Conservation (phyloP, 2,888 invertebrate species). For the Strigamia crassipes region DNA sequence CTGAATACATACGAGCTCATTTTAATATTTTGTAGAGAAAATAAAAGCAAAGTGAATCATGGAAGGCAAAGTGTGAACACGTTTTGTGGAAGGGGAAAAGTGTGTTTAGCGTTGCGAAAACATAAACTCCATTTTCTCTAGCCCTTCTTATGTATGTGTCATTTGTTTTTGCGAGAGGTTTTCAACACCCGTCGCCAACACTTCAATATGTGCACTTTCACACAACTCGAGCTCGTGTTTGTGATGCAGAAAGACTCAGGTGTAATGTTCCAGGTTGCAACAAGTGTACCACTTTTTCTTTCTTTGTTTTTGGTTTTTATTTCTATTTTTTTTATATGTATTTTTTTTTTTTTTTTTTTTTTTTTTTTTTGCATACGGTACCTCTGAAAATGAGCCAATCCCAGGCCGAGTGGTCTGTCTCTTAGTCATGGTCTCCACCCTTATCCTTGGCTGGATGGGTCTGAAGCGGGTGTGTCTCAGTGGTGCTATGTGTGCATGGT, state of each 20-base stretch:
- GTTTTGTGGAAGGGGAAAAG: neutral
- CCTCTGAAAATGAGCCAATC: conserved; percentile 30
- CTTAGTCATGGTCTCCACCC: conserved; percentile 24
- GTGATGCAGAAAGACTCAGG: conserved; percentile 36
- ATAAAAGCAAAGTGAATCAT: conserved; percentile 8
- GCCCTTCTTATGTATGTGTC: conserved; percentile 36
- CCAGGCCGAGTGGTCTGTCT: conserved; percentile 20
- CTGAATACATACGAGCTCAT: conserved; percentile 40
- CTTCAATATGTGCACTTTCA: conserved; percentile 37
- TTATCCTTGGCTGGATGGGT: conserved; percentile 38
- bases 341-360: neutral
- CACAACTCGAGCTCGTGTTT: conserved; percentile 12
- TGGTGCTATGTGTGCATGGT: conserved; percentile 36
- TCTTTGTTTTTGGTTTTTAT: neutral
- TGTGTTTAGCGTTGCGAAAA: conserved; percentile 32
- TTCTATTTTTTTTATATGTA: neutral
- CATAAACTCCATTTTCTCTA: conserved; percentile 9
- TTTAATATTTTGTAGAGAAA: neutral
- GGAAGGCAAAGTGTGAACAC: conserved; percentile 1
- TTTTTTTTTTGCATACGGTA: neutral
- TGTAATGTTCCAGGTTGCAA: conserved; percentile 16
- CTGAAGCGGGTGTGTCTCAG: conserved; percentile 30
- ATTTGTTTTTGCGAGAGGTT: conserved; percentile 30
- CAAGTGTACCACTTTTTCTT: neutral
- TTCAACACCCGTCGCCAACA: conserved; percentile 31